Evolutionary conservation across 37 sponge, comb jelly and placozoan species (phyloP), one percentile per base, ranked within the genome.

Genomic region (Chondrilla cf. caribensis): DNA sequence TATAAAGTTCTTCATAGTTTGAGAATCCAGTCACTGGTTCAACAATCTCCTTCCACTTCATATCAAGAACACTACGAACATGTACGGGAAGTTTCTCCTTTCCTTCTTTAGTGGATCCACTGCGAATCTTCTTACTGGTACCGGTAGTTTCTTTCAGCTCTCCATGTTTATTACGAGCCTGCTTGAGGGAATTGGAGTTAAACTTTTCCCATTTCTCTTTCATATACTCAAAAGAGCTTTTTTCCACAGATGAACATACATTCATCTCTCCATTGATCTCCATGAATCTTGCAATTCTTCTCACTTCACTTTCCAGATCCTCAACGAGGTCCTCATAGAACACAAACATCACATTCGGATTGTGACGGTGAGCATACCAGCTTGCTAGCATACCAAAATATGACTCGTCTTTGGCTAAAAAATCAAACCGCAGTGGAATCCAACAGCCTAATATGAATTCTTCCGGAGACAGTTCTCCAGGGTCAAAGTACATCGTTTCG

Each of bases 321-420:
- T 64, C 85, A 22, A 54, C 64, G 70, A 85, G 66, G 58, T 85
- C 79, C 3, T 85, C 85, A 44, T 47, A 85, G 35, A 79, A 77
- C 47, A 85, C 57, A 21, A 85, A 42, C 38, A 85, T 55, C 18
- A 85, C 85, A 67, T 79, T 79, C 19, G 47, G 26, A 42, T 85
- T 70, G 65, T 79, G 42, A 14, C 85, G 60, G 39, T 79, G 75
- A 8, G 80, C 35, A 79, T 65, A 85, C 85, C 85, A 85, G 25
- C 42, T 47, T 33, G 38, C 8, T 29, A 85, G 57, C 38, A 79
- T 38, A 7, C 72, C 54, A 40, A 83, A 26, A 9, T 43, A 77
- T 17, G 47, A 42, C n/a, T 26, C 78, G 41, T 77, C 38, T 7
- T 77, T 28, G 17, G 43, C 26, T 77, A 43, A 43, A n/a, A n/a